phyloP scores from a whole-genome alignment of 2,888 invertebrate genomes.

The Hypolimnas misippus region DNA sequence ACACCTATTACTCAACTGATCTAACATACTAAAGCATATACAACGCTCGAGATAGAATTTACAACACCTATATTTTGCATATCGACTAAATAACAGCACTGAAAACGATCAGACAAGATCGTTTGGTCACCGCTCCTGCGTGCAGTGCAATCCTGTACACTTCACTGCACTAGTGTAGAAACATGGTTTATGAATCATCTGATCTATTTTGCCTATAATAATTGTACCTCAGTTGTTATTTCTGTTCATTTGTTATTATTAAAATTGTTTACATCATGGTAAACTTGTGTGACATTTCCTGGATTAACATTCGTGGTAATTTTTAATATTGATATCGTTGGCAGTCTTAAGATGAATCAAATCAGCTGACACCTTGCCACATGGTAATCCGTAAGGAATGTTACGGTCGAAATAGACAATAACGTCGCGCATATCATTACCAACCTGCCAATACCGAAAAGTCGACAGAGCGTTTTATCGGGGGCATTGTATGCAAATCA shows the following conservation, averaged over 20 bases:
- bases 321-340: neutral
- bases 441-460: constrained; percentile 51
- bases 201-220: constrained; percentile 16
- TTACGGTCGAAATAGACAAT: constrained; percentile 34
- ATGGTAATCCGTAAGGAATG: constrained; percentile 28
- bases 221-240: neutral
- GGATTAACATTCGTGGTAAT: no score
- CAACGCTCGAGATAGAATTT: constrained; percentile 23
- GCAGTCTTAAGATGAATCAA: neutral
- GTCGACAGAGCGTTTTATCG: constrained; percentile 59
- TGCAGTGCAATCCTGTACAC: constrained; percentile 57
- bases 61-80: constrained; percentile 10
- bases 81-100: constrained; percentile 9
- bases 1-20: constrained; percentile 50
- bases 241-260: constrained; percentile 1
- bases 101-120: constrained; percentile 16
- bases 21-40: constrained; percentile 39
- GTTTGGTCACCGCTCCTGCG: constrained; percentile 14
- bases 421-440: constrained; percentile 34
- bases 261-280: constrained; percentile 3
- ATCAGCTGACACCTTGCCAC: constrained; percentile 23
- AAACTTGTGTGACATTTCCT: no score
- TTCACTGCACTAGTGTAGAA: constrained; percentile 70
- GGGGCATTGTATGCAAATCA: constrained; percentile 73
- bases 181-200: constrained; percentile 61